Evolutionary conservation across 2,888 invertebrate genomes (phyloP).

Genomic region (Ochropleura plecta): DNA sequence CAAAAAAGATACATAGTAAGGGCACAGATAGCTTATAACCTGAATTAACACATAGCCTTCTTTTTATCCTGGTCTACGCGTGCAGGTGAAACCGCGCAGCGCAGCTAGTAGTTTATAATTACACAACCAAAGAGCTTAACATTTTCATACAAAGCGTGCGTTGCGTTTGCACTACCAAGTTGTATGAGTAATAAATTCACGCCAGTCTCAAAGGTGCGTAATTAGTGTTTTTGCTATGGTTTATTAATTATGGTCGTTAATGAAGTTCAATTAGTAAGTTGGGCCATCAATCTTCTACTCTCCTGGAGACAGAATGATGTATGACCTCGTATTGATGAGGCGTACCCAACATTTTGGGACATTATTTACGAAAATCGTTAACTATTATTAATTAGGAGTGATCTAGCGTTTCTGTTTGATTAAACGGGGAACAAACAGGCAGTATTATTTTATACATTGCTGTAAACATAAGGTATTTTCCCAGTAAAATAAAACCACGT

Average conservation of each 20-base stretch:
- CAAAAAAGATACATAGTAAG: too few relatives aligned
- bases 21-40: too few relatives aligned
- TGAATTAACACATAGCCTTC: too few relatives aligned
- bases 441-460: background rate
- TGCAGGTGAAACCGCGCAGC: too few relatives aligned
- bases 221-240: constrained; percentile 71
- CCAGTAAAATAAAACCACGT: constrained; percentile 1
- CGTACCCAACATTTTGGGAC: constrained; percentile 69
- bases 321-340: constrained; percentile 75
- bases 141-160: constrained; percentile 2
- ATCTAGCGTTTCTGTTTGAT: constrained; percentile 19
- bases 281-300: constrained; percentile 78
- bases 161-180: constrained; percentile 38
- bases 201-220: constrained; percentile 65
- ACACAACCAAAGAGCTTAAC: constrained; percentile 5
- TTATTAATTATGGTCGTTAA: constrained; percentile 77
- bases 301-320: constrained; percentile 76
- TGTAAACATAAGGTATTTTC: background rate
- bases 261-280: constrained; percentile 80
- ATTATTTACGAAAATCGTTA: constrained; percentile 71
- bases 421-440: background rate
- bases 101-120: background rate
- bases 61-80: too few relatives aligned
- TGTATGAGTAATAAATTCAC: constrained; percentile 55
- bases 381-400: constrained; percentile 47